These are phyloP conservation scores for Eilema griseolum DNA, from an alignment of 2,888 invertebrate species.

Conservation along the genomic window DNA sequence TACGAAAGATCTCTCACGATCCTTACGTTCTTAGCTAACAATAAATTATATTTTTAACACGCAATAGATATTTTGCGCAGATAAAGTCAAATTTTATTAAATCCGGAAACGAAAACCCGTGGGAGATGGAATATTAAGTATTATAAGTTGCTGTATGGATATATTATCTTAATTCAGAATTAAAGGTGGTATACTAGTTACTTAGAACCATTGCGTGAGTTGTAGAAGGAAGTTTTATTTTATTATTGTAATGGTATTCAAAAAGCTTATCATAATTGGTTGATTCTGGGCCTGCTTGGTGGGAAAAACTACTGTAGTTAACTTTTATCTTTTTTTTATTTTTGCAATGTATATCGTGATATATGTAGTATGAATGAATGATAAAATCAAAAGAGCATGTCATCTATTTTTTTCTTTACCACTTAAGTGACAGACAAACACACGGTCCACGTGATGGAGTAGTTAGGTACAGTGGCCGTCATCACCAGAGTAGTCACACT, in stretches of 20 bases:
- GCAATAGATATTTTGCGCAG: conserved; percentile 57
- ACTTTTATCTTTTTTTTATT: too few species aligned
- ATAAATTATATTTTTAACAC: conserved; percentile 53
- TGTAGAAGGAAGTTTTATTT: conserved; percentile 30
- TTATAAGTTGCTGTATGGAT: conserved; percentile 51
- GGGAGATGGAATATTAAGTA: conserved; percentile 54
- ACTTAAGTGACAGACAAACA: too few species aligned
- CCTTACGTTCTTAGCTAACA: conserved; percentile 38
- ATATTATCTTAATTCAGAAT: conserved; percentile 53
- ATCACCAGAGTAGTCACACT: too few species aligned
- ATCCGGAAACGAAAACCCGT: conserved; percentile 74
- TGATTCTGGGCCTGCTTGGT: not conserved
- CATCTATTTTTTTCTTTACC: too few species aligned
- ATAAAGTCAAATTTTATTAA: conserved; percentile 61
- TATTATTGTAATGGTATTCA: not conserved
- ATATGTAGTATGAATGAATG: too few species aligned
- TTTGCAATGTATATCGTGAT: too few species aligned
- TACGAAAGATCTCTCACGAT: conserved; percentile 51
- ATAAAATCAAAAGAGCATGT: too few species aligned
- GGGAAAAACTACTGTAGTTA: not conserved
- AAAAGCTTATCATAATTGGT: not conserved
- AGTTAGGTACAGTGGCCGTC: too few species aligned
- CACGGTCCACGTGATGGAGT: too few species aligned
- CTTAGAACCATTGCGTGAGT: conserved; percentile 8
- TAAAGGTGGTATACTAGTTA: conserved; percentile 44